These are phyloP conservation scores for Sebastolobus altivelis DNA, from an alignment of 2,797 vertebrate genomes.

Conservation along the genomic window DNA sequence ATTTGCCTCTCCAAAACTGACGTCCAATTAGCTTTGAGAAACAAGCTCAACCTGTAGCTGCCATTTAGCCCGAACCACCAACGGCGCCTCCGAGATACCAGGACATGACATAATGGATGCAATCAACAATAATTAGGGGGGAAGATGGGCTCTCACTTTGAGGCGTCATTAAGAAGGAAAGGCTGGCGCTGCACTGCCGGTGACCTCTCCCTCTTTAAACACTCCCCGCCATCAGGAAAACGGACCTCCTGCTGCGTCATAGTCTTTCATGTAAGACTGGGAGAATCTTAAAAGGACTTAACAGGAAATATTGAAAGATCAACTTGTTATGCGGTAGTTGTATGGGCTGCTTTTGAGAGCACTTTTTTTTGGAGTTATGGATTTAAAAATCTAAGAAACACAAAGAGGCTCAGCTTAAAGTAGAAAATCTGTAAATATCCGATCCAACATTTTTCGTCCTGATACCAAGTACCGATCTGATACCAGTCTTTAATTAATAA, in stretches of 20 bases:
- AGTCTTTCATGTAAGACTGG: constrained; percentile 70
- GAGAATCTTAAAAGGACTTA: constrained; percentile 44
- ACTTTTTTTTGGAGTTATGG: neutral
- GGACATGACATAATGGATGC: constrained; percentile 83
- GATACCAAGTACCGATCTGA: no score
- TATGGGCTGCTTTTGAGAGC: neutral
- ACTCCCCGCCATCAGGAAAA: constrained; percentile 72
- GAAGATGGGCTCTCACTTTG: constrained; percentile 82
- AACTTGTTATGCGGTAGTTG: constrained; percentile 19
- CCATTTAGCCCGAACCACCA: constrained; percentile 80
- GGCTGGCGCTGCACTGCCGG: constrained; percentile 65
- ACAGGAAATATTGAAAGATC: constrained; percentile 14
- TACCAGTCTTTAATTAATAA: no score
- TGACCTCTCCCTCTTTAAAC: constrained; percentile 79
- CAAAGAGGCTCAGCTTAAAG: neutral
- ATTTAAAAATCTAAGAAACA: neutral
- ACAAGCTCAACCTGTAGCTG: constrained; percentile 71
- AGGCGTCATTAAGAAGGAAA: constrained; percentile 79
- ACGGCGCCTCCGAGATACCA: constrained; percentile 71
- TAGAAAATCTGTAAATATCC: neutral
- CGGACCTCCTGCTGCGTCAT: constrained; percentile 51
- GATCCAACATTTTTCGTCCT: no score
- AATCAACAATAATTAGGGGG: constrained; percentile 88
- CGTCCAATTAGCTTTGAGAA: constrained; percentile 83
- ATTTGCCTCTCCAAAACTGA: constrained; percentile 66